A percentile compares a stretch with the other conserved stretches of the same genome.
These are phyloP conservation scores for Synanceia verrucosa DNA, from an alignment of 2,797 vertebrate genomes.

Conservation along the genomic window DNA sequence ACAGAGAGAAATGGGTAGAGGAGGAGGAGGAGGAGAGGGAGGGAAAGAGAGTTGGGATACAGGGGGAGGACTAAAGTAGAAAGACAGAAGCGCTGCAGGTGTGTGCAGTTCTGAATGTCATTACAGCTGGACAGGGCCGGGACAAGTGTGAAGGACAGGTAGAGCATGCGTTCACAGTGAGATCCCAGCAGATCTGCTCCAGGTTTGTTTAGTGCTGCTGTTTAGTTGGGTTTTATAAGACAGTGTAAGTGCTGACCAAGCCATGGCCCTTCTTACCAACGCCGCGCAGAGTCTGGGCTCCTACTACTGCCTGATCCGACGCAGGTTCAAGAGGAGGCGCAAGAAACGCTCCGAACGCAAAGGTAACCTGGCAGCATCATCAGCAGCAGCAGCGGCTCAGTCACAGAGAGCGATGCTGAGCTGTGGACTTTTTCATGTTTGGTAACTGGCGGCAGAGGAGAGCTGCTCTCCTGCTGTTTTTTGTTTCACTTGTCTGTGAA, in stretches of 20 bases:
- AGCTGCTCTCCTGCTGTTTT: not conserved
- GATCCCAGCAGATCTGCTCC: conserved; percentile 10
- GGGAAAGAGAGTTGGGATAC: conserved; percentile 51
- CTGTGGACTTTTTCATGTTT: not conserved
- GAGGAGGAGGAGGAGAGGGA: conserved; percentile 46
- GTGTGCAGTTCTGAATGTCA: conserved; percentile 51
- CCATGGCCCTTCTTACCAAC: conserved; percentile 77
- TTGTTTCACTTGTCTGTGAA: not conserved
- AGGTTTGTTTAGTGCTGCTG: not conserved
- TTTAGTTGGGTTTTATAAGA: conserved; percentile 5
- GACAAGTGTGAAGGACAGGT: conserved; percentile 21
- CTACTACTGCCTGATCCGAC: conserved; percentile 75
- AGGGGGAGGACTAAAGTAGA: conserved; percentile 60
- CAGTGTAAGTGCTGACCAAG: not conserved
- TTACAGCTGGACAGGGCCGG: not conserved
- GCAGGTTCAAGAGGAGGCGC: conserved; percentile 84
- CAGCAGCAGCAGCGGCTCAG: not conserved
- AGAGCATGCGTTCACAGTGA: conserved; percentile 23
- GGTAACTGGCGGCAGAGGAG: not conserved
- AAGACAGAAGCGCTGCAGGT: conserved; percentile 62
- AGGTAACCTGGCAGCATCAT: conserved; percentile 80
- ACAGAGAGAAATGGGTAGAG: conserved; percentile 45
- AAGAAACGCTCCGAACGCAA: conserved; percentile 85
- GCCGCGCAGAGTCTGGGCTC: conserved; percentile 69
- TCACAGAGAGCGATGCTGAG: conserved; percentile 21